Evolutionary conservation across 2,888 invertebrate genomes (phyloP).

Genomic region (Clusia tigrina): DNA sequence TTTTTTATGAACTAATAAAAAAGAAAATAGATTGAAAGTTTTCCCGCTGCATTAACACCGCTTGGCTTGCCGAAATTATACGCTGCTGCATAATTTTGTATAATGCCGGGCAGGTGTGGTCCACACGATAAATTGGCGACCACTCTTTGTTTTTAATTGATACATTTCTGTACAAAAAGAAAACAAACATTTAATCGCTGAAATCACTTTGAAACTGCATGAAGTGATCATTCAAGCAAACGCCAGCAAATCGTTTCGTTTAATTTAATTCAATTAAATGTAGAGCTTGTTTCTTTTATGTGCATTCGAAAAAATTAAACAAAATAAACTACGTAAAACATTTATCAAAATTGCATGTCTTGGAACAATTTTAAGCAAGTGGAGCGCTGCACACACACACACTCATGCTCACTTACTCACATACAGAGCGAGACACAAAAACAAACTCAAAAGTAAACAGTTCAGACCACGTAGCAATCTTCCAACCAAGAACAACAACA

Average conservation of each 20-base stretch:
- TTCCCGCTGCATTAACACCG: conserved; percentile 27
- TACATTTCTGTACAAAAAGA: background rate
- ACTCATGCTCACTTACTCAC: background rate
- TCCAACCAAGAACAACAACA: too few relatives aligned
- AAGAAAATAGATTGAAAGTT: too few relatives aligned
- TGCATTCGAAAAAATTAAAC: too few relatives aligned
- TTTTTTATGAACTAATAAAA: too few relatives aligned
- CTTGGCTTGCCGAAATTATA: conserved; percentile 42
- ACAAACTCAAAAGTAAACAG: conserved; percentile 47
- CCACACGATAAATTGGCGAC: background rate
- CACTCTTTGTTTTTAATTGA: background rate
- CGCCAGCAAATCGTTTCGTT: conserved; percentile 6
- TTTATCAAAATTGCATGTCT: background rate
- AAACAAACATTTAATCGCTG: conserved; percentile 28
- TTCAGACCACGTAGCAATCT: conserved; percentile 34
- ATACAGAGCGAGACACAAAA: background rate
- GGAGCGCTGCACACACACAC: background rate
- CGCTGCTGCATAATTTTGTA: conserved; percentile 36
- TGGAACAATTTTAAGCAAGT: background rate
- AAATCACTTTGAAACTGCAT: conserved; percentile 25
- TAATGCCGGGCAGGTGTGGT: conserved; percentile 26
- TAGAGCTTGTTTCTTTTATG: background rate
- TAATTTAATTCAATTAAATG: background rate
- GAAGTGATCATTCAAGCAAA: conserved; percentile 31
- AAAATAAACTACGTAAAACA: background rate